Evolutionary conservation across 2,113 vertebrate species (phyloP).

Genomic region (Prietella phreatophila): DNA sequence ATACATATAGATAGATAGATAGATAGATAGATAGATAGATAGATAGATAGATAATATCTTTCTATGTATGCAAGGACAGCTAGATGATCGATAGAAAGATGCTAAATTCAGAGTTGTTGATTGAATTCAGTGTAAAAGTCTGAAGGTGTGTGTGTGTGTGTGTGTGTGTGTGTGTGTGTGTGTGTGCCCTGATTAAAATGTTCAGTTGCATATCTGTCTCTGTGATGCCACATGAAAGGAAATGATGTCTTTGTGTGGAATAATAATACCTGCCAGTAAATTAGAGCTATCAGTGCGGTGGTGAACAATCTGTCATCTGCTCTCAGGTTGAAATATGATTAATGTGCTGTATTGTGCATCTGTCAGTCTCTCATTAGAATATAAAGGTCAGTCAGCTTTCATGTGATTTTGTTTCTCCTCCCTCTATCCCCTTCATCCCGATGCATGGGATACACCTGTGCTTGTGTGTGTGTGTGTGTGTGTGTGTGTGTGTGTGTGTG

Average conservation of each 20-base stretch:
- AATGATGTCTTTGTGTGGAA: slow-evolving; percentile 34
- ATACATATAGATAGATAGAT: too few species aligned
- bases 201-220: slow-evolving; percentile 40
- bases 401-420: slow-evolving; percentile 38
- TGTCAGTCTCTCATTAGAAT: slow-evolving; percentile 54
- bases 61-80: not conserved
- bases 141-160: slow-evolving; percentile 20
- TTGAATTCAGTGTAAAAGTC: slow-evolving; percentile 33
- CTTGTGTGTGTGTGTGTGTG: slow-evolving; percentile 1
- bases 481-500: not conserved
- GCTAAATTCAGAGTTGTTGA: slow-evolving; percentile 9
- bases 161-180: slow-evolving; percentile 28
- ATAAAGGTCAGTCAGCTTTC: slow-evolving; percentile 50
- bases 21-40: too few species aligned
- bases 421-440: slow-evolving; percentile 16
- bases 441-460: too few species aligned
- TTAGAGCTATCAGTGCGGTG: slow-evolving; percentile 39
- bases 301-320: slow-evolving; percentile 39
- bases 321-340: slow-evolving; percentile 48
- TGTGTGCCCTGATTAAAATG: slow-evolving; percentile 49
- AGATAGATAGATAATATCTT: too few species aligned
- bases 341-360: slow-evolving; percentile 45
- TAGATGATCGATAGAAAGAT: not conserved
- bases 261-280: slow-evolving; percentile 39
- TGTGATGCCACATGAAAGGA: slow-evolving; percentile 36